Percentiles rank a stretch among this genome's conserved stretches.
These are phyloP conservation scores for Eurytoma californica DNA, from an alignment of 2,888 invertebrate genomes.

Conservation along the genomic window DNA sequence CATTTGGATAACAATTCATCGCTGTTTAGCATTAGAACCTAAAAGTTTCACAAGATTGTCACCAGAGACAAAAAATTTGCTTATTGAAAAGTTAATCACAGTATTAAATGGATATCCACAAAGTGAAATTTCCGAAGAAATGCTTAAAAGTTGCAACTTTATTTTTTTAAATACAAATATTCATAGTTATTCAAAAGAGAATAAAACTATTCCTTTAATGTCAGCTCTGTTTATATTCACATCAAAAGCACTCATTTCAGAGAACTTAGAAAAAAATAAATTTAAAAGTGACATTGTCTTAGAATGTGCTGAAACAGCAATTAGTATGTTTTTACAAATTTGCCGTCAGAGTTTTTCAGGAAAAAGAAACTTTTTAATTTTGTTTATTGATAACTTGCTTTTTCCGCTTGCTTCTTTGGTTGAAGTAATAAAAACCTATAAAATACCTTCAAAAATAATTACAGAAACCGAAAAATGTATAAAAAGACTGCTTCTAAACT, in stretches of 20 bases:
- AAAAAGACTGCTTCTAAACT: conserved; percentile 64
- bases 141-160: conserved; percentile 60
- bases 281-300: conserved; percentile 20
- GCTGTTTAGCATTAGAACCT: conserved; percentile 59
- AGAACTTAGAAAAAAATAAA: conserved; percentile 14
- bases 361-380: conserved; percentile 58
- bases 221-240: conserved; percentile 57
- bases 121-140: conserved; percentile 43
- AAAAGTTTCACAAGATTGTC: conserved; percentile 57
- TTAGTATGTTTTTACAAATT: conserved; percentile 59
- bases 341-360: conserved; percentile 59
- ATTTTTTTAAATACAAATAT: conserved; percentile 59
- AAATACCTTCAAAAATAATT: conserved; percentile 56
- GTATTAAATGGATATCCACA: conserved; percentile 54
- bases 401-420: conserved; percentile 62
- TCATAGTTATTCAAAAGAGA: conserved; percentile 62
- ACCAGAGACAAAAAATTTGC: conserved; percentile 58
- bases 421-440: conserved; percentile 40
- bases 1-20: conserved; percentile 61
- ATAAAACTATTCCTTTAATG: conserved; percentile 58
- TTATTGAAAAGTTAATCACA: conserved; percentile 59
- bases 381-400: conserved; percentile 64
- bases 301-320: conserved; percentile 50
- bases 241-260: conserved; percentile 38
- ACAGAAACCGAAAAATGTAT: conserved; percentile 64